Conservation (phyloP, 2,888 invertebrate genomes). For the Brachyptera putata region DNA sequence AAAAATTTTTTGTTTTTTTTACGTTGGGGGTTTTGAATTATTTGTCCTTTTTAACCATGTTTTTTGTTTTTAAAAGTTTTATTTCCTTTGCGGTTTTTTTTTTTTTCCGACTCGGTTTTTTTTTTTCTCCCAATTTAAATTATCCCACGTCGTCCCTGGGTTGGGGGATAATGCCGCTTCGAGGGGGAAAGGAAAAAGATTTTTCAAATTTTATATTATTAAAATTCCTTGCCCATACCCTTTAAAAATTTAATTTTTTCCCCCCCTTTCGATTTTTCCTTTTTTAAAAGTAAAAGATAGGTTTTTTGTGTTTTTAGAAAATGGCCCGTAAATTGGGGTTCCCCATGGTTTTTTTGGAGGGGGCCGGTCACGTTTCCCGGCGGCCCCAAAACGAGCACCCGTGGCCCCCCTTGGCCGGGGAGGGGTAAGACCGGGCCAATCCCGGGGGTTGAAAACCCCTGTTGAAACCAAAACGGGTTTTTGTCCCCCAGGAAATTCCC, state of each 20-base stretch:
- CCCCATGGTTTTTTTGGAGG: conserved; percentile 23
- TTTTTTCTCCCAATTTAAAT: conserved; percentile 23
- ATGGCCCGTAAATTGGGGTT: conserved; percentile 28
- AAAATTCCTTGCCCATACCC: conserved; percentile 27
- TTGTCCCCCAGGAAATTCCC: no score
- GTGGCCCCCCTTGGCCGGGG: no score
- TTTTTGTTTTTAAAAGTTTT: not conserved
- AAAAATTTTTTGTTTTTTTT: not conserved
- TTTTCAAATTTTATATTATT: conserved; percentile 29
- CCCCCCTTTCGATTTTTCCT: conserved; percentile 25
- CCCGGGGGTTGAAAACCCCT: no score
- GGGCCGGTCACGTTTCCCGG: conserved; percentile 27
- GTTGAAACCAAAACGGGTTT: no score
- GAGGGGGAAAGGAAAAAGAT: conserved; percentile 27
- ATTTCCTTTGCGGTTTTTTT: conserved; percentile 10
- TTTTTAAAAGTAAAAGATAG: conserved; percentile 25
- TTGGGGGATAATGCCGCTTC: conserved; percentile 26
- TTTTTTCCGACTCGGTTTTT: not conserved
- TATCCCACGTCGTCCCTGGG: conserved; percentile 26
- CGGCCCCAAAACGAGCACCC: no score
- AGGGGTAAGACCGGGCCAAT: no score
- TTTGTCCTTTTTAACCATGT: not conserved
- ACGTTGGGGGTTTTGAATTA: not conserved
- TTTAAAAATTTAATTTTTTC: conserved; percentile 29
- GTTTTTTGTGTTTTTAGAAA: conserved; percentile 25